phyloP scores from a whole-genome alignment of 2,113 vertebrate species.

The Oceanites oceanicus region DNA sequence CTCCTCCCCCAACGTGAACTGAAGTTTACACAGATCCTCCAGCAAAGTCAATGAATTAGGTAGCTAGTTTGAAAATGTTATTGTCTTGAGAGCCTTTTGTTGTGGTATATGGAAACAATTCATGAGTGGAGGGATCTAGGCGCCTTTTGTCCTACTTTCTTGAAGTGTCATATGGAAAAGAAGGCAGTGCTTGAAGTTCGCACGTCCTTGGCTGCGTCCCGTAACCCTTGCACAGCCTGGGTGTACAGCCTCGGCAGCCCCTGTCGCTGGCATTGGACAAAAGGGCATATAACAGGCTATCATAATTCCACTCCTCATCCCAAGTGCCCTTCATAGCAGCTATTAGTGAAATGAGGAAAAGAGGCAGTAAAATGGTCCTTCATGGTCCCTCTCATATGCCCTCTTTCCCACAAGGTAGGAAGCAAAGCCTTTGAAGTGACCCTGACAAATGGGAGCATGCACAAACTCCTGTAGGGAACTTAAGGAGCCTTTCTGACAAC shows the following conservation, averaged over 20 bases:
- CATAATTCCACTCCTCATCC: neutral
- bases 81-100: neutral
- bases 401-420: neutral
- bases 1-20: fast-evolving
- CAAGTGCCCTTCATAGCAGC: neutral
- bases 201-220: neutral
- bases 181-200: neutral
- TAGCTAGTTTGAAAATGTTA: neutral
- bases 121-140: neutral
- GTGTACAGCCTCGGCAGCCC: neutral
- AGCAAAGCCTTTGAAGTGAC: neutral
- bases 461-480: neutral
- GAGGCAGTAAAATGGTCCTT: neutral
- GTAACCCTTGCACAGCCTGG: neutral
- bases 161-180: neutral
- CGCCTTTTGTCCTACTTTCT: neutral
- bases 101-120: neutral
- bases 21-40: neutral
- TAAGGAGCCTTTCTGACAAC: neutral
- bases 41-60: neutral
- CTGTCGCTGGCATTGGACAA: neutral
- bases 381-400: neutral
- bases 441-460: neutral
- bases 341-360: neutral
- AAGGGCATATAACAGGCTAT: neutral